Conservation (phyloP, 2,113 vertebrate species). For the Brachypteracias leptosomus region DNA sequence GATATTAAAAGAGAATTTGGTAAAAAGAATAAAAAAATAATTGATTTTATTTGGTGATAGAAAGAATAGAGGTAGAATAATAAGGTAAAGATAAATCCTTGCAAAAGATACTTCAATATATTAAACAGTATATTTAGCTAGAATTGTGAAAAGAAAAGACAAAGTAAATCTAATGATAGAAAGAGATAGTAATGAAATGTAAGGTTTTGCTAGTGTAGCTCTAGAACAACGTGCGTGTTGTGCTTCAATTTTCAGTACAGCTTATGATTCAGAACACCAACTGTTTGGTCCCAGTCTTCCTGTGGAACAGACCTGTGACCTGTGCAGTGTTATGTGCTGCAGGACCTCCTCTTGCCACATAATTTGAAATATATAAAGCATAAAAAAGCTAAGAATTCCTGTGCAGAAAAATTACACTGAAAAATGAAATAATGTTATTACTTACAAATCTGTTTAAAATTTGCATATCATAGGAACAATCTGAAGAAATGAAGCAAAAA, state of each 20-base stretch:
- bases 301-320: rapidly evolving
- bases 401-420: background rate
- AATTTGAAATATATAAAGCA: background rate
- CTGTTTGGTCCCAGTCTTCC: background rate
- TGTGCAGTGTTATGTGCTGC: background rate
- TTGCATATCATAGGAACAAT: background rate
- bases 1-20: background rate
- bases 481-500: background rate
- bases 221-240: background rate
- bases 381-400: background rate
- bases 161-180: background rate
- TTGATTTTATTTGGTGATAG: background rate
- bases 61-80: background rate
- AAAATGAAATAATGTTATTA: background rate
- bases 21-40: background rate
- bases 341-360: background rate
- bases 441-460: background rate
- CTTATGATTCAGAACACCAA: background rate
- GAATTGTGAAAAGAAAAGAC: background rate
- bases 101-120: background rate
- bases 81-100: background rate
- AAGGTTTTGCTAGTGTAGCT: background rate
- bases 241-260: background rate
- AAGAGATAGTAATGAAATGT: background rate
- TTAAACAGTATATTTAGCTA: background rate